Evolutionary conservation across 2,888 invertebrate species (phyloP), one percentile per base, ranked within the genome.

Genomic region (Masnerella sp.): DNA sequence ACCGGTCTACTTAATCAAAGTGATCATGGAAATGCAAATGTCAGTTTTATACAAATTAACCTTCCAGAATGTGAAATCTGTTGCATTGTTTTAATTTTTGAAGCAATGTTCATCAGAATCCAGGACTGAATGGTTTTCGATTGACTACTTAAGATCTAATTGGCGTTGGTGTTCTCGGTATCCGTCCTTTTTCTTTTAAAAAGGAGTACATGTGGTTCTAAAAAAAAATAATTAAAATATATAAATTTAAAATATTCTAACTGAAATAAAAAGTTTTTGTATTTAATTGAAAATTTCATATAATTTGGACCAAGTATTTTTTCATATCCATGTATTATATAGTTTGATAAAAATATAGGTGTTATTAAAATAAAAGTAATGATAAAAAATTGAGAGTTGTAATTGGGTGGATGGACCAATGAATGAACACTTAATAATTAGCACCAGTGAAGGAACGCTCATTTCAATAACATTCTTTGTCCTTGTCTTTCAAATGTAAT

Each of bases 161-260:
- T 61, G n/a, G 32, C 28, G 11, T 49, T 40, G 22, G 17, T 38
- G 17, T 42, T 17, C 2, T 54, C 52, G 38, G 30, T 32, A 20
- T 62, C 69, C 22, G 91, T 91, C 80, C 91, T 93, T 85, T 92
- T 92, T 85, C 94, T 89, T 87, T 92, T 92, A 89, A 97, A 97
- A 56, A 97, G 90, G 77, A 97, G 88, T 84, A 97, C 95, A 82
- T 97, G 97, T 9, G 97, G 97, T 85, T 97, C 97, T 94, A 54
- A 90, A 90, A 81, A 79, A 77, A 77, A 59, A 59, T 51, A 51
- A 59, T 40, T 22, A 42, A 47, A 45, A 12, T 28, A 61, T 32
- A 30, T 36, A 40, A 40, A 42, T 20, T 1, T 43, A 30, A 38
- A 54, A 2, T 22, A 18, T 18, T 4, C 20, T 40, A n/a, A n/a